Evolutionary conservation across 2,888 invertebrate species (phyloP), one percentile per base, ranked within the genome.

Genomic region (Blera fallax): DNA sequence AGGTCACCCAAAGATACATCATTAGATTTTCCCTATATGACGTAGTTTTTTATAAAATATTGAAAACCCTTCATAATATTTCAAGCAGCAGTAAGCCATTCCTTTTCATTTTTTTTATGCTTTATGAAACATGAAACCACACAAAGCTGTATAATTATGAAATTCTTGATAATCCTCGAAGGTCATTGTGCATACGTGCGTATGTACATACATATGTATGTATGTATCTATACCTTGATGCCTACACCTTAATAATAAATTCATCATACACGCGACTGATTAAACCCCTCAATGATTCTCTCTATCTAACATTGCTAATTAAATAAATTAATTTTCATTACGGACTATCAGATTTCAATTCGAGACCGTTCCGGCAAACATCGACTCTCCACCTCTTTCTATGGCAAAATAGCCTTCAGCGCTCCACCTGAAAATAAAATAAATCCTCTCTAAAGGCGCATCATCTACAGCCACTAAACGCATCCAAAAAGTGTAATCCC

Each of bases 251-350:
- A 32, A 6, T 37, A 69, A 54, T 54, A 54, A 24, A 69, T 69
- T 16, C 67, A 40, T 40, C 54, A 52, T 50, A 34, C 11, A 34
- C 16, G 29, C 45, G 45, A 32, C 45, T 45, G 37, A 40, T 16
- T 43, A 24, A 52, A 40, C 24, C 24, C 24, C 62, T n/a, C 21
- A 7, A 1, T 40, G 6, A 52, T 16, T 27, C 64, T 1, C n/a
- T 40, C 16, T 45, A 40, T 40, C 45, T 40, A 65, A 58, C 37
- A 32, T 16, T 45, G 32, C 48, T 78, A 73, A 60, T 67, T 67
- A 78, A 45, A 78, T 60, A 52, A 78, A 83, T 72, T 48, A 54
- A 45, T 73, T 78, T 73, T 69, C 76, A 76, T 40, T 69, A 16
- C 43, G 32, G n/a, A 8, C 27, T 67, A 78, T 77, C 62, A 24